Base-by-base conservation (phyloP, 1,140 invertebrate genomes). In the Helicoverpa armigera region DNA sequence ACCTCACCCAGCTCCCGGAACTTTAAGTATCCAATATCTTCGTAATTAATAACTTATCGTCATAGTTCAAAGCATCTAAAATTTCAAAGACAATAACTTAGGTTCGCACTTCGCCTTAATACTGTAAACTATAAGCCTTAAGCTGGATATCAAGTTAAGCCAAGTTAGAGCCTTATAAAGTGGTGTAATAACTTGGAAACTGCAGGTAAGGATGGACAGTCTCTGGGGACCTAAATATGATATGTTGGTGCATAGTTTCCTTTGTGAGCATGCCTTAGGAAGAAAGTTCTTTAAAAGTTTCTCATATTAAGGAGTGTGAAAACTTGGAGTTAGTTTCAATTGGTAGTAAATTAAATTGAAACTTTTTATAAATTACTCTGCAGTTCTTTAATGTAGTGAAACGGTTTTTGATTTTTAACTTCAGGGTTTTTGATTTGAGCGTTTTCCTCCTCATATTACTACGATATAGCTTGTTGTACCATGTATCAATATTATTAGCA, bases 121-220 rank as follows among this genome's bases (percentile, higher is more conserved):
- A 69, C 43, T 50, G 65, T 69, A 72, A 43, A 53, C 69, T 54
- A 72, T 72, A 72, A 72, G 72, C n/a, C 16, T 31, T 35, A 74
- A 60, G 54, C 72, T 58, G 65, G 65, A 69, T 69, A 69, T 58
- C 53, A 56, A 74, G 53, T 56, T 56, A 74, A 43, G 53, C 53
- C 54, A 56, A 60, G 53, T 60, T 74, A 74, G 31, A 74, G 51
- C 31, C 53, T 74, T 58, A 74, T 74, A 74, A 74, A 74, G 72
- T 43, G 29, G 23, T 74, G 51, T 60, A 58, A 43, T 74, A 74
- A 43, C 72, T 74, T 74, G 51, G 29, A 56, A 74, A 56, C 72
- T 35, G n/a, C 53, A 74, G 54, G 53, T 58, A 58, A 7, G 3
- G 53, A 50, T 69, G 65, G 43, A 23, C 43, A 18, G 31, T 23